Percentiles rank a stretch among this genome's conserved stretches.
Conservation (phyloP, 2,113 vertebrate species). For the Myotis brandtii region DNA sequence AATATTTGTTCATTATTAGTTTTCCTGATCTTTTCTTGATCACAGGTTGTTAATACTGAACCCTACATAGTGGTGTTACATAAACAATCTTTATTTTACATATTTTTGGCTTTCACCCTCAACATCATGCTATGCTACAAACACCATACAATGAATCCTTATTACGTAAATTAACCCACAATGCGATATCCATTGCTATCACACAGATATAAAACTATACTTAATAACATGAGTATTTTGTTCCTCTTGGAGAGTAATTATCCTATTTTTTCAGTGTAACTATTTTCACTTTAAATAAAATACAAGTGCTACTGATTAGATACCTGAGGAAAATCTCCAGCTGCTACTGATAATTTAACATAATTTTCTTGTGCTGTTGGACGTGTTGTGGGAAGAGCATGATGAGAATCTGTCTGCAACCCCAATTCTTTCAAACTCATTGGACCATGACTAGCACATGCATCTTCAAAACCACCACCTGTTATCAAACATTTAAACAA, state of each 20-base stretch:
- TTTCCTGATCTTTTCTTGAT: constrained; percentile 25
- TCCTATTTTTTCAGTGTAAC: constrained; percentile 35
- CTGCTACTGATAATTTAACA: constrained; percentile 1
- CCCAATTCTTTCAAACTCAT: constrained; percentile 86
- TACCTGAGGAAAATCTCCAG: constrained; percentile 83
- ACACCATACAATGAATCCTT: background rate
- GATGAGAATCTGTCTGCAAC: constrained; percentile 32
- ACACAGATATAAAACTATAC: constrained; percentile 35
- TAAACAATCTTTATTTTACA: constrained; percentile 34
- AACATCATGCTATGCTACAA: background rate
- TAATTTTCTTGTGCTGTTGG: constrained; percentile 60
- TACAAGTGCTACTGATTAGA: constrained; percentile 43
- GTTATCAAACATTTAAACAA: constrained; percentile 47
- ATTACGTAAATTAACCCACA: constrained; percentile 36
- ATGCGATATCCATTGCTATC: constrained; percentile 1
- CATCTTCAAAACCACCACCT: constrained; percentile 77
- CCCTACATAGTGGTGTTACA: background rate
- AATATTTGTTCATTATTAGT: background rate
- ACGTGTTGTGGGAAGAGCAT: constrained; percentile 49
- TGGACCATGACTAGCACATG: constrained; percentile 78
- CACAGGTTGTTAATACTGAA: background rate
- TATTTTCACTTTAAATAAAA: constrained; percentile 46
- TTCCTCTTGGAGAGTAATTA: constrained; percentile 26
- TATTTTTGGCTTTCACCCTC: constrained; percentile 31
- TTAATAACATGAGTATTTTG: constrained; percentile 43